A percentile compares a stretch with the other conserved stretches of the same genome.
Evolutionary conservation across 2,113 vertebrate species (phyloP).

Genomic region (Salvator merianae): DNA sequence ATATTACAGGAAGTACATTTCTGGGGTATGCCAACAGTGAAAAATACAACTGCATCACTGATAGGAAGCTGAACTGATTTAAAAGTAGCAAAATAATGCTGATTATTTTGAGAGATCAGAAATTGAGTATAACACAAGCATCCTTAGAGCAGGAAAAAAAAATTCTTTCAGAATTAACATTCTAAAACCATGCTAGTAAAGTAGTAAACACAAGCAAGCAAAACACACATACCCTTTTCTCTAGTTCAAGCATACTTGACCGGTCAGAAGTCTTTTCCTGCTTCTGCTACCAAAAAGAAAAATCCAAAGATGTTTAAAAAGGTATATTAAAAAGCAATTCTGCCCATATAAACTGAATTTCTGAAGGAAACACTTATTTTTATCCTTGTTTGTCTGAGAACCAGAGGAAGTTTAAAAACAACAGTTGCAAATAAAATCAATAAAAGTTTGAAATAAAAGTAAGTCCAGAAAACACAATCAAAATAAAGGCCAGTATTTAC

Average conservation of each 20-base stretch:
- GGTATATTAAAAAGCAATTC: background rate
- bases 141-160: constrained; percentile 35
- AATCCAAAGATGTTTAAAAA: constrained; percentile 53
- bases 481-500: too few species aligned
- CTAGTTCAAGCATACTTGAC: constrained; percentile 86
- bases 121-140: constrained; percentile 42
- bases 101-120: constrained; percentile 29
- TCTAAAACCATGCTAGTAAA: constrained; percentile 22
- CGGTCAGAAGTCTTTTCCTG: constrained; percentile 90
- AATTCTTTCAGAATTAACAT: constrained; percentile 40
- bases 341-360: background rate
- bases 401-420: background rate
- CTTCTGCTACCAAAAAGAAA: constrained; percentile 76
- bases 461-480: too few species aligned
- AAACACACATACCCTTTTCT: constrained; percentile 85
- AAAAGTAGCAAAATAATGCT: constrained; percentile 23
- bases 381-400: background rate
- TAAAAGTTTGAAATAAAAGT: too few species aligned
- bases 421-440: too few species aligned
- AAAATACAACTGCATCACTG: fast-evolving
- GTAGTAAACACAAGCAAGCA: constrained; percentile 22
- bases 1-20: background rate
- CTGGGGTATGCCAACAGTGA: background rate
- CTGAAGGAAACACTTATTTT: background rate
- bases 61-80: constrained; percentile 28